phyloP scores from a whole-genome alignment of 64 coral and sea anemone genomes.

The Montipora foliosa region DNA sequence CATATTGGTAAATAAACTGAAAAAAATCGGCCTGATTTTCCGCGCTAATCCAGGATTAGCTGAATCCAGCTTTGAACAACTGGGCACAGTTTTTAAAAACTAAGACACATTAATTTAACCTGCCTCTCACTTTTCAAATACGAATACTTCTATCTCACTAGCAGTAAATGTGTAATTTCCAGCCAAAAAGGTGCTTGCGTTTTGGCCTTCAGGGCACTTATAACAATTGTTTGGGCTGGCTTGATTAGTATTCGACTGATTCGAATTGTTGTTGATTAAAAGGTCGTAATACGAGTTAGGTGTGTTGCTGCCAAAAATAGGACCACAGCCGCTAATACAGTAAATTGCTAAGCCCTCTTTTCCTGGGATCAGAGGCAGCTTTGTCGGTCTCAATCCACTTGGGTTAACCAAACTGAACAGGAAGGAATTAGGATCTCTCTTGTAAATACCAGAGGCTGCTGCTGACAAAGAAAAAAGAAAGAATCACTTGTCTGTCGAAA shows the following conservation, averaged over 20 bases:
- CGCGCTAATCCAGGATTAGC: no score
- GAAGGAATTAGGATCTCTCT: no score
- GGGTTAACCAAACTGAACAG: no score
- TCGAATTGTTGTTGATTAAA: neutral
- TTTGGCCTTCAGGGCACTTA: neutral
- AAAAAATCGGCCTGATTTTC: no score
- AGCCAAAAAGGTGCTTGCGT: neutral
- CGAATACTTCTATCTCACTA: neutral
- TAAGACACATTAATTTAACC: no score
- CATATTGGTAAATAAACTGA: no score
- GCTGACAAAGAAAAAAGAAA: no score
- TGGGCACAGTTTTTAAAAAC: no score
- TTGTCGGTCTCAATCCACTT: neutral
- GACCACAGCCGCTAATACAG: conserved; percentile 12
- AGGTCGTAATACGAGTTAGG: neutral
- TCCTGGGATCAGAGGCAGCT: neutral
- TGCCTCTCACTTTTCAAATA: neutral
- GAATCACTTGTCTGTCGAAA: no score
- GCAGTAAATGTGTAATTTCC: neutral
- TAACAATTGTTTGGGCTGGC: neutral
- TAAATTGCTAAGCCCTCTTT: conserved; percentile 30
- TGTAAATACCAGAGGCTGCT: no score
- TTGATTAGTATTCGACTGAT: neutral
- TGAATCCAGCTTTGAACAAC: no score
- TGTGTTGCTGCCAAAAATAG: conserved; percentile 18